Base-by-base conservation (phyloP, 1,140 invertebrate species). In the Drosophila santomea region DNA sequence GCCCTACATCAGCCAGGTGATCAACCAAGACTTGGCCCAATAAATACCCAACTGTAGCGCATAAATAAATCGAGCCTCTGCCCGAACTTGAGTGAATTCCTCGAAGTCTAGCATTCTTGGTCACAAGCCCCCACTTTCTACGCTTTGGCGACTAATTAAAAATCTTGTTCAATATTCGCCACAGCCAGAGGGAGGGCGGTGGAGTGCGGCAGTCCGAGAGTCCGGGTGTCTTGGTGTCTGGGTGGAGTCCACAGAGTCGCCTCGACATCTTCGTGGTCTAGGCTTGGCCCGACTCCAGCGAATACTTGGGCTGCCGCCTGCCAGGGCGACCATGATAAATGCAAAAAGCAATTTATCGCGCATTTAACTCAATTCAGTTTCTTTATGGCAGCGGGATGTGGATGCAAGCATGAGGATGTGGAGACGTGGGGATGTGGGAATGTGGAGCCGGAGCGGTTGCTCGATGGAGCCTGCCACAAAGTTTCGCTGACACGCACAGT, bases 341-440 rank as follows among this genome's bases (percentile, higher is more conserved):
- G 84, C 84, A 89, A 89, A 89, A 91, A 91, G 88, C 88, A 91
- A 91, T 91, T 91, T 91, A 91, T 84, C 88, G 83, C 88, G 74
- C 80, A 91, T 91, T 91, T 91, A 88, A 85, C 89, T 84, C 83
- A 86, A 86, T 86, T 86, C 83, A 89, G 83, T 86, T 86, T 86
- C 79, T 86, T 88, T 86, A 86, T 77, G 83, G 76, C 59, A 77
- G 67, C 39, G 23, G 41, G 68, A 60, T 45, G 43, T 20, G 43
- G 43, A 20, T 23, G 17, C 10, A 10, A 14, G 38, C 11, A 14
- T 12, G 43, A 14, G 38, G 38, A 39, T 12, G 38, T 39, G 38
- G 38, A 14, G 15, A 10, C 3, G 43, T 20, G 43, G 43, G 43
- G 15, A 45, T 10, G 15, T 44, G 41, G 23, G 23, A 11, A 38